phyloP scores from a whole-genome alignment of 2,113 vertebrate genomes.

The Bucco capensis region DNA sequence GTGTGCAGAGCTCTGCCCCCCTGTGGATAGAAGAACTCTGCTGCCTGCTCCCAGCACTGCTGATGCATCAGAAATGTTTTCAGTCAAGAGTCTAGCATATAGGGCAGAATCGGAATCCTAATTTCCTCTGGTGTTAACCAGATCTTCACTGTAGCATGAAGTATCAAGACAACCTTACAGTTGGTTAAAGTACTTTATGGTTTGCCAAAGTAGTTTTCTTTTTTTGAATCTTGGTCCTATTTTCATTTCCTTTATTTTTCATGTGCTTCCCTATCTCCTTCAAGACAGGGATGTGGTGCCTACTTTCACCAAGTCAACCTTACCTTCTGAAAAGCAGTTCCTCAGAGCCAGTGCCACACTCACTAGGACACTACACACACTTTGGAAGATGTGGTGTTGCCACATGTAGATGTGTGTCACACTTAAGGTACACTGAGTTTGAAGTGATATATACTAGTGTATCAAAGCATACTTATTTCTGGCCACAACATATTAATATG shows the following conservation, averaged over 20 bases:
- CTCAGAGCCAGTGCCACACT: not conserved
- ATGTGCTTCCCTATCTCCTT: not conserved
- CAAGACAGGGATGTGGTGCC: not conserved
- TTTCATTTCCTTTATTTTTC: not conserved
- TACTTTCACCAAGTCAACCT: not conserved
- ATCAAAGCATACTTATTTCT: not conserved
- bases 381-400: not conserved
- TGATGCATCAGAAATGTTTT: not conserved
- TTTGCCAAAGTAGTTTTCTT: not conserved
- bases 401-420: not conserved
- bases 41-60: fast-evolving
- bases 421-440: not conserved
- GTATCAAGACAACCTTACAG: not conserved
- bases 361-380: fast-evolving
- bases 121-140: not conserved
- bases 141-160: not conserved
- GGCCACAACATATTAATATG: not conserved
- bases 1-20: slow-evolving; percentile 24
- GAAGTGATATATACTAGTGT: not conserved
- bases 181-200: not conserved
- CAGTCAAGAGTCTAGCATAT: not conserved
- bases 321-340: not conserved
- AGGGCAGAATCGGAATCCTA: not conserved
- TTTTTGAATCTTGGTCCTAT: not conserved
- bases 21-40: not conserved